Conservation (phyloP, 2,888 invertebrate genomes). For the Apamea anceps region DNA sequence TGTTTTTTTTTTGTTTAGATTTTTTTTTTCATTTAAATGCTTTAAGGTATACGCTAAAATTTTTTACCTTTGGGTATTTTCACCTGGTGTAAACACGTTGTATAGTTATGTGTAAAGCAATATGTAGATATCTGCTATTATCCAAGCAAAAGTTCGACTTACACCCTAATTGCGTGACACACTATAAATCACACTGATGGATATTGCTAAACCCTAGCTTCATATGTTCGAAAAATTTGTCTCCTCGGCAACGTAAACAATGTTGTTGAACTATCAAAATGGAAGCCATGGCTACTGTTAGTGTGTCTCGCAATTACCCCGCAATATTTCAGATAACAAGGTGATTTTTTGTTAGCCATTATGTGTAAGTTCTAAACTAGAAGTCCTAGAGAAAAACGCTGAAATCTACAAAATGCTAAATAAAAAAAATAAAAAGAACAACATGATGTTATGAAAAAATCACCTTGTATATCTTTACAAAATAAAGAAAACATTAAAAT, state of each 20-base stretch:
- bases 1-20: not conserved
- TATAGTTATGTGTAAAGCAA: slow-evolving; percentile 13
- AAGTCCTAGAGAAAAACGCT: too few species aligned
- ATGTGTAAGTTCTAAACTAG: not conserved
- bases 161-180: not conserved
- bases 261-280: not conserved
- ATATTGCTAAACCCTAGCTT: not conserved
- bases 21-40: slow-evolving; percentile 12
- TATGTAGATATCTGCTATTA: not conserved
- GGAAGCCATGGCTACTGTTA: too few species aligned
- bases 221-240: not conserved
- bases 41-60: not conserved
- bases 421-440: too few species aligned
- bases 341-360: not conserved
- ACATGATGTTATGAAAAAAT: not conserved
- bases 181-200: not conserved
- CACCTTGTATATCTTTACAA: not conserved
- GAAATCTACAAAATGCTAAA: not conserved
- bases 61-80: not conserved
- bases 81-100: slow-evolving; percentile 41
- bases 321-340: not conserved
- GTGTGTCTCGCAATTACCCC: not conserved
- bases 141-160: not conserved
- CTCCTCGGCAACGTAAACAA: not conserved
- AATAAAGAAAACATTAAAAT: not conserved